phyloP scores from a whole-genome alignment of 2,888 invertebrate species.

The Mimas tiliae region DNA sequence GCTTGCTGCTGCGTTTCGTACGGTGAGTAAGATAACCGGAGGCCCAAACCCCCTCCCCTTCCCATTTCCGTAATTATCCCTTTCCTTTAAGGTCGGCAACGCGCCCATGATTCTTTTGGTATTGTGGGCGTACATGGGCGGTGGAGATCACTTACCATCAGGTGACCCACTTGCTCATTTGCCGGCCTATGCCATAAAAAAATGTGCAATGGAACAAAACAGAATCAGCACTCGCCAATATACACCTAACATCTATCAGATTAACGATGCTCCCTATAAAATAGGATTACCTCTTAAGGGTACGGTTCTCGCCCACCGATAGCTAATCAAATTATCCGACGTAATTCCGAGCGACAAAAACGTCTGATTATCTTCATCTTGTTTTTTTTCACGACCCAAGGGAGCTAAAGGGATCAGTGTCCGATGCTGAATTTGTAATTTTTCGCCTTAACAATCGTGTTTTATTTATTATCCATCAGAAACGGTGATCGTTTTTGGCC shows the following conservation, averaged over 20 bases:
- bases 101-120: no score
- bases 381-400: constrained; percentile 62
- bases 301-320: constrained; percentile 71
- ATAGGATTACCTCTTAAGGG: constrained; percentile 75
- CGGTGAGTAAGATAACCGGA: no score
- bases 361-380: constrained; percentile 73
- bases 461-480: constrained; percentile 28
- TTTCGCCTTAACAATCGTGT: constrained; percentile 39
- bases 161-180: no score
- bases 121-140: no score
- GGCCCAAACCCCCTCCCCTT: no score
- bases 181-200: no score
- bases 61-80: no score
- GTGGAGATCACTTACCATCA: no score
- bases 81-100: no score
- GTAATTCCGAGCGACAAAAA: constrained; percentile 78
- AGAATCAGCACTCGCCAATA: constrained; percentile 45
- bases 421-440: constrained; percentile 55
- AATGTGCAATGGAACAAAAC: constrained; percentile 33
- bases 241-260: constrained; percentile 60
- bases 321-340: constrained; percentile 78
- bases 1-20: no score
- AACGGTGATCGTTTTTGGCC: background rate
- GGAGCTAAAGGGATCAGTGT: constrained; percentile 65
- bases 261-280: constrained; percentile 68